Evolutionary conservation across 2,797 vertebrate genomes (phyloP), one percentile per base, ranked within the genome.

Genomic region (Pterois miles): DNA sequence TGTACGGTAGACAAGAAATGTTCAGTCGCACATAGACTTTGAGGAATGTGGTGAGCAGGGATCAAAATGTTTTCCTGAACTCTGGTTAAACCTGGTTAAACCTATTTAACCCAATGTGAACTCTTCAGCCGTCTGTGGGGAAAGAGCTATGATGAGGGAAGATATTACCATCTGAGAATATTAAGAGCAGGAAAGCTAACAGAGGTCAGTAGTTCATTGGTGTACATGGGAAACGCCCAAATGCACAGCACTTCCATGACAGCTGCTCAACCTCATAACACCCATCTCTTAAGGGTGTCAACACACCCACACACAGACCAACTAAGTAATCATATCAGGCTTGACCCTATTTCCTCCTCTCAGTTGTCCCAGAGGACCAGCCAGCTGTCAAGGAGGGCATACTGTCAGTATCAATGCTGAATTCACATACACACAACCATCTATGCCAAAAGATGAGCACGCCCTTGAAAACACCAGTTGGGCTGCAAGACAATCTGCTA

Each of bases 311-410:
- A 73, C 54, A 70, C 53, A 54, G 66, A 66, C 27, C 27, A 65
- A 80, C 72, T 48, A 73, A 87, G 48, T 86, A 83, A 86, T 72
- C 67, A 81, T 82, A 87, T 74, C 62, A 67, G 64, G 58, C 56
- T 40, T 3, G 10, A 57, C 33, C 56, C 27, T 5, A 27, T 69
- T 75, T 53, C 62, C 40, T 78, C 66, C 64, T 73, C 63, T 71
- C 56, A 74, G 77, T 76, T 78, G 31, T 86, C 70, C 29, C 65
- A 0, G 4, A 58, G 48, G 69, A 76, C n/a, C 10, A 57, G 27
- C 20, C 74, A 77, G 50, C 73, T 87, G 79, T 64, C 59, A 74
- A 71, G 33, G 25, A 83, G 77, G 58, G 29, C 38, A 59, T 12
- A 25, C 33, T 65, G 64, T 76, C 65, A n/a, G n/a, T n/a, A n/a